Evolutionary conservation across 2,113 vertebrate species (phyloP), one percentile per base, ranked within the genome.

Genomic region (Scytalopus superciliaris): DNA sequence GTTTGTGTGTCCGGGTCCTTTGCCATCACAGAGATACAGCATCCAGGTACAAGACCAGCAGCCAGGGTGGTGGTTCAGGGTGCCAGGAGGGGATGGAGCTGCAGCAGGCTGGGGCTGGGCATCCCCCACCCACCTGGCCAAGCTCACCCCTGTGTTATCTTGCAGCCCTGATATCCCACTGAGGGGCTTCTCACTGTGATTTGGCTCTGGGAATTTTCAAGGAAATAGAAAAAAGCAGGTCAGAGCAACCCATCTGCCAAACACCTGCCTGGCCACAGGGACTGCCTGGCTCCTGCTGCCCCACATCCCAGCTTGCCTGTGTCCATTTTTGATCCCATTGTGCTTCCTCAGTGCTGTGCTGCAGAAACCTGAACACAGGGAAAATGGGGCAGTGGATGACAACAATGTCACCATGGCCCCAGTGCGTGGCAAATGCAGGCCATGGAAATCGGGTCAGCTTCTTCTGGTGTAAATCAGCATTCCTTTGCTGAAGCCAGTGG

Each of bases 381-480:
- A 86, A 94, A 93, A 78, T 2, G 39, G 80, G 68, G 33, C 9
- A 17, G 53, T 7, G 1, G 75, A 67, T 67, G 82, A 85, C 7
- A 66, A 67, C 27, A 42, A 11, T n/a, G 67, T 80, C 91, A 89
- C 63, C 16, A 2, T 12, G 14, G 56, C 89, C 80, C 55, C 69
- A 40, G 0, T 16, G 53, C 79, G 52, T 2, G 4, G 74, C 3
- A 4, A 82, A 37, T 91, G 44, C n/a, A 73, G 66, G 84, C 69
- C 77, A 50, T 1, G 13, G 84, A 93, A 93, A 94, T 11, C 1
- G 11, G 78, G 95, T 93, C 78, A 83, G 55, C 75, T 93, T 37
- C 94, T 94, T 67, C 86, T 95, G 77, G 82, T 83, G 87, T 69
- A 96, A 94, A 87, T 85, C 78, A 86, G 55, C 74, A 75, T 39